Evolutionary conservation across 2,888 invertebrate species (phyloP).

Genomic region (Troilus luridus): DNA sequence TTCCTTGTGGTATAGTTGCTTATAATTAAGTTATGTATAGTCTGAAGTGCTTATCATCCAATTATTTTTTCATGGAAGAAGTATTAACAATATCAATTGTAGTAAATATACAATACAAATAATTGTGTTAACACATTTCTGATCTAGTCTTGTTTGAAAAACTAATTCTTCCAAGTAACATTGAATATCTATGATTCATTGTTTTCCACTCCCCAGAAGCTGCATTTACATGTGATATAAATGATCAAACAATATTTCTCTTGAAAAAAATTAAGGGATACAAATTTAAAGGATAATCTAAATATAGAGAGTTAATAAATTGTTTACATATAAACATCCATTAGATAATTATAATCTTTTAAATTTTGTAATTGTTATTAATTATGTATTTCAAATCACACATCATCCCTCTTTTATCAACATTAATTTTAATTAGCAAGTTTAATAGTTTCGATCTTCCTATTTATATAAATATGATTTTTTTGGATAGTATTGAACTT

Average conservation of each 20-base stretch:
- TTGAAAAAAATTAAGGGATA: background rate
- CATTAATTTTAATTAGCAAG: slow-evolving; percentile 3
- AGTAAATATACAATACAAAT: background rate
- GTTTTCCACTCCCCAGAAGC: background rate
- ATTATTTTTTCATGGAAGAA: background rate
- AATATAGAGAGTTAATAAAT: background rate
- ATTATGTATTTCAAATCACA: slow-evolving; percentile 22
- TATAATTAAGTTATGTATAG: background rate
- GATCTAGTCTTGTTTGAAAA: background rate
- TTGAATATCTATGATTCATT: background rate
- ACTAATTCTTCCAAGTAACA: background rate
- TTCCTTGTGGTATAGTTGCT: background rate
- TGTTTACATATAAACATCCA: background rate
- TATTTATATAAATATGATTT: slow-evolving; percentile 22
- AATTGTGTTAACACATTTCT: background rate
- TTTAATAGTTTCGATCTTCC: slow-evolving; percentile 36
- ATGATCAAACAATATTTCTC: background rate
- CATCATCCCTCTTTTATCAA: background rate
- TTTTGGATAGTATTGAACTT: slow-evolving; percentile 18
- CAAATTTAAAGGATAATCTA: background rate
- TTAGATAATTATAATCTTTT: background rate
- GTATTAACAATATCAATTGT: no score
- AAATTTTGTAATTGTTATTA: background rate
- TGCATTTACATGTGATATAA: background rate
- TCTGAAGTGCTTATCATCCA: background rate